Evolutionary conservation across 64 coral and sea anemone genomes (phyloP).

Genomic region (Hydrozoanthus tunicans): DNA sequence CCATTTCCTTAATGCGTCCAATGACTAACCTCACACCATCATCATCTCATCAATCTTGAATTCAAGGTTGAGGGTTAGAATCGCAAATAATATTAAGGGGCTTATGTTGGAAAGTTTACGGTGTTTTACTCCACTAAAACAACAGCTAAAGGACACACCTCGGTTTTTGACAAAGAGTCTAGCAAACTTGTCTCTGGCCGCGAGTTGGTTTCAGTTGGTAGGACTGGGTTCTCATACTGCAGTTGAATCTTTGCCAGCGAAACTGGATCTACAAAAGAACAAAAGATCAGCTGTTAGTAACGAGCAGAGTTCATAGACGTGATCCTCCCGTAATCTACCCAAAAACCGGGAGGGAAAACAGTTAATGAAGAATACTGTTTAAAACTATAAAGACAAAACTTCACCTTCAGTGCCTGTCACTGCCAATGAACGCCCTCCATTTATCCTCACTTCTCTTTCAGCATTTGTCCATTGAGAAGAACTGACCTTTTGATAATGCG

Average conservation of each 20-base stretch:
- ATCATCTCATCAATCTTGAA: too few species aligned
- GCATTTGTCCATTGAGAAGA: neutral
- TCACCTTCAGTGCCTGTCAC: conserved; percentile 34
- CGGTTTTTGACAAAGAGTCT: conserved; percentile 31
- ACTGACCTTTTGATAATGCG: neutral
- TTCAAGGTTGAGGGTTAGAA: too few species aligned
- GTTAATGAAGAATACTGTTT: neutral
- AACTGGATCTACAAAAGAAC: conserved; percentile 14
- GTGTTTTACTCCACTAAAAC: neutral
- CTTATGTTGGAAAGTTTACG: neutral
- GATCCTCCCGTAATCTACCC: too few species aligned
- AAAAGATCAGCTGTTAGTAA: neutral
- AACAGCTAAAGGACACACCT: neutral
- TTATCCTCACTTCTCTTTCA: neutral
- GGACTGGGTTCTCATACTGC: conserved; percentile 19
- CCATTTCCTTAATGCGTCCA: too few species aligned
- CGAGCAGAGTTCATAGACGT: neutral
- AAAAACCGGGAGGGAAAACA: neutral
- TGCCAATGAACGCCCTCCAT: neutral
- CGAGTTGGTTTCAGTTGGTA: neutral
- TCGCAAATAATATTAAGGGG: neutral
- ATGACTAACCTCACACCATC: too few species aligned
- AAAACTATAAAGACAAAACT: neutral
- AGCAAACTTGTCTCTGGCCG: neutral
- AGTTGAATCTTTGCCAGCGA: conserved; percentile 19